Evolutionary conservation across 2,113 vertebrate genomes (phyloP), one percentile per base, ranked within the genome.

Genomic region (Jacana jacana): DNA sequence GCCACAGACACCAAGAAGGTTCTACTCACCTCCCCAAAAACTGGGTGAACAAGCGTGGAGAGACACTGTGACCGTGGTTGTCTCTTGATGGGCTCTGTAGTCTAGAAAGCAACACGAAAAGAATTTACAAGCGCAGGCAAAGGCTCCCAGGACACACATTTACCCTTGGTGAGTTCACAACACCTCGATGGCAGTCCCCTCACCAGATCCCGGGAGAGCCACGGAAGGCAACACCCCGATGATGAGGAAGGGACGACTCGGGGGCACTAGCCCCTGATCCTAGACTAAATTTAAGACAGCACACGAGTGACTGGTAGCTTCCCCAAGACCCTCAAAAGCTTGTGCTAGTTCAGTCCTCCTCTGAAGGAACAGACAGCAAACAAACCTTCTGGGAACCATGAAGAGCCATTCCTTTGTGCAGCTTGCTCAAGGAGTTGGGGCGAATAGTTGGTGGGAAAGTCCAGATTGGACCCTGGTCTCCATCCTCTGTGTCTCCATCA

Each of bases 361-460:
- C n/a, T 40, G 16, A 77, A 46, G 55, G 52, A 80, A 15, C 48
- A 44, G 66, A 57, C 0, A 69, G 61, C 71, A 91, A 54, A 95
- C 97, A 49, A 39, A 98, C 98, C 97, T 99, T 99, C 96, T 98
- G 98, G 7, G 98, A 98, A 64, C 98, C 97, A 20, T 98, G 98
- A 85, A 99, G 98, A 72, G 98, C 97, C 72, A 98, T 98, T 83
- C 98, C 98, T 93, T 99, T 98, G 98, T 99, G 99, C 95, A 99
- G 97, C 91, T 99, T 99, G 98, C 98, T 98, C 84, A 99, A 97
- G 25, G 99, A 98, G 96, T 94, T 98, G 17, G 99, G 98, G 91
- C 99, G 98, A 95, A 99, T 98, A 39, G 99, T 99, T 39, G 99
- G 98, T 51, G 99, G 99, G 95, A 99, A 99, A 1, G 99, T 99